Base-by-base conservation (phyloP, 2,113 vertebrate genomes). In the Neotoma lepida region DNA sequence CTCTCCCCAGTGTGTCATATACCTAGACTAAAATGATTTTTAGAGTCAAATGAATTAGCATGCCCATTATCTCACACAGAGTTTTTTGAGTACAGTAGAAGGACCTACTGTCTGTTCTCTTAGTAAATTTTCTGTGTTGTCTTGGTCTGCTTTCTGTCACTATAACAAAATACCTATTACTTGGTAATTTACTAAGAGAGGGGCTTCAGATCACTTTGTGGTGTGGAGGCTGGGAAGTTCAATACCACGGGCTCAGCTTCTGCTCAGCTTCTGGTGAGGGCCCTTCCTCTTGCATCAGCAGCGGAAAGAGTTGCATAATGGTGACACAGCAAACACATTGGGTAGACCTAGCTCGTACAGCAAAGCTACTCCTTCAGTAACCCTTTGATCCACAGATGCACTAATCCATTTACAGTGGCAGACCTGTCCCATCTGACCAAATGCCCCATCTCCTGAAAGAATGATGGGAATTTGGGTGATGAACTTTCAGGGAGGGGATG, bases 301-400 rank as follows among this genome's bases (percentile, higher is more conserved):
- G 17, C 2, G 8, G 44, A 1, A 41, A 24, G 41, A 4, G 9
- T 39, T 17, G n/a, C 33, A 6, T 4, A 41, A 44, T 0, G 2
- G 41, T 61, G 63, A 33, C n/a, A 28, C 20, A 61, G 39, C 33
- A 8, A 7, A 78, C 10, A 1, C 2, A 3, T 13, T 10, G 64
- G 33, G 17, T 10, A 71, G 70, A 39, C 35, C 58, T 26, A 8
- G 26, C 17, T 10, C 24, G 1, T 24, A 14, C n/a, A 30, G 30
- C 6, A 49, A 39, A 71, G 24, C 15, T 33, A 58, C 46, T 46
- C 41, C 51, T 30, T 71, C 41, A 9, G 7, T 24, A 6, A 49
- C 39, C 30, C 10, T 2, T 20, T 44, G 30, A 20, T 8, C 33
- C 39, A 44, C 35, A 24, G 44, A 9, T 15, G 14, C 3, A 46